These are phyloP conservation scores for Pseudorhombus dupliciocellatus DNA, from an alignment of 2,113 vertebrate species.

Conservation along the genomic window DNA sequence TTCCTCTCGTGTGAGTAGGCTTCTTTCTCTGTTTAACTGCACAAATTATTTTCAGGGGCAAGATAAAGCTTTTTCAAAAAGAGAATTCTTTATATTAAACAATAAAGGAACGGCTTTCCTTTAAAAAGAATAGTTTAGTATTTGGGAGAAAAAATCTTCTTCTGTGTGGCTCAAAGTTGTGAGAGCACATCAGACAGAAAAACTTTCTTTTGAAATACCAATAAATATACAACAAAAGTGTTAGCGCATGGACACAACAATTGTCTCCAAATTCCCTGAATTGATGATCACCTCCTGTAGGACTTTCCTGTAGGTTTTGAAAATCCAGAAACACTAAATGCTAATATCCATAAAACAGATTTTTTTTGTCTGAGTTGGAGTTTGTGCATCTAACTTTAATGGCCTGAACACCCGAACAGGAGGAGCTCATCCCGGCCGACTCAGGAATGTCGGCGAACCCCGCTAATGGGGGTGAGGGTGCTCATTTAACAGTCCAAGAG, in stretches of 20 bases:
- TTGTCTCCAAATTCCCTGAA: too few species aligned
- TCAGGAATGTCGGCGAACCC: conserved; percentile 49
- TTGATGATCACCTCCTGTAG: too few species aligned
- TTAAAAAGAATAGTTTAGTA: neutral
- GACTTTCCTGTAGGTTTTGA: neutral
- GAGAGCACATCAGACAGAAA: neutral
- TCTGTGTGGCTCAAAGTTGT: neutral
- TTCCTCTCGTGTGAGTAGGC: conserved; percentile 17
- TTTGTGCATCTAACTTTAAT: conserved; percentile 38
- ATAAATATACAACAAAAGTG: too few species aligned
- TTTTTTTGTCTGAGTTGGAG: neutral
- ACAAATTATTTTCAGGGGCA: neutral
- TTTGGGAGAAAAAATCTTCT: neutral
- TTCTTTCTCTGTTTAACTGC: conserved; percentile 14
- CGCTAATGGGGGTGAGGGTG: conserved; percentile 59
- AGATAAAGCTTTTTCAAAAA: neutral
- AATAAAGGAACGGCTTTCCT: neutral
- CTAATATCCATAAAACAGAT: neutral
- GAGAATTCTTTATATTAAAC: neutral
- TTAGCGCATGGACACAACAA: too few species aligned
- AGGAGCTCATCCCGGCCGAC: conserved; percentile 6
- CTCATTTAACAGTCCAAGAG: conserved; percentile 55
- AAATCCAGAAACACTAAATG: neutral
- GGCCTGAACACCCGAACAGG: conserved; percentile 30
- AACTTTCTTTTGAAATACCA: too few species aligned